Base-by-base conservation (phyloP, 1,140 invertebrate species). In the Drosophila funebris region DNA sequence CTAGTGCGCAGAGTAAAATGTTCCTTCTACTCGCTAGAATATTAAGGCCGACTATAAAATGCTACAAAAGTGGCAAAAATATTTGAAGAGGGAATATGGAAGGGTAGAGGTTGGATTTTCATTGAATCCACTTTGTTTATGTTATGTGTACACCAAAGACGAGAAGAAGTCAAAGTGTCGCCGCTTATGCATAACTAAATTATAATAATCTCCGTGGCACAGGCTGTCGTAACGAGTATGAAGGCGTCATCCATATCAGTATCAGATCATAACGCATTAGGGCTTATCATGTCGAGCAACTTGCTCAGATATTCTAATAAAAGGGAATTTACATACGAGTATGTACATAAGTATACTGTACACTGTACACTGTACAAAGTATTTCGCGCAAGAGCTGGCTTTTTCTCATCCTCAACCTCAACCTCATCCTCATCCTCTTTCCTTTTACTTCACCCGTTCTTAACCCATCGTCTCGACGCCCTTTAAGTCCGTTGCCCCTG, bases 181-280 rank as follows among this genome's bases (percentile, higher is more conserved):
- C 39, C 58, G 63, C 31, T 41, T 56, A 48, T 50, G 63, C 58
- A 76, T 76, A 84, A 77, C 68, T 64, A 84, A 85, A 77, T 85
- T 85, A 73, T 79, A 79, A 68, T 80, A 84, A 84, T 84, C 76
- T 79, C 37, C 48, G 60, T 44, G 52, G 54, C 70, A 53, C 64
- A 69, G 78, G 9, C 73, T 73, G 73, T 53, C 63, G 13, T n/a
- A 36, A n/a, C 33, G 31, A 39, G 14, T 50, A 62, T 66, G 81
- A 75, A 73, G 48, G 57, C 74, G 61, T 78, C 67, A 78, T 78
- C 67, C 75, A 48, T 88, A 88, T 88, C 83, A 79, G 73, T 60
- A 76, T 69, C 73, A 77, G 73, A 88, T 88, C 79, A 88, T 79
- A 79, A 76, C 76, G 66, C 76, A 83, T 83, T 88, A 88, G 58